Evolutionary conservation across 2,113 vertebrate species (phyloP), one percentile per base, ranked within the genome.

Genomic region (Galemys pyrenaicus): DNA sequence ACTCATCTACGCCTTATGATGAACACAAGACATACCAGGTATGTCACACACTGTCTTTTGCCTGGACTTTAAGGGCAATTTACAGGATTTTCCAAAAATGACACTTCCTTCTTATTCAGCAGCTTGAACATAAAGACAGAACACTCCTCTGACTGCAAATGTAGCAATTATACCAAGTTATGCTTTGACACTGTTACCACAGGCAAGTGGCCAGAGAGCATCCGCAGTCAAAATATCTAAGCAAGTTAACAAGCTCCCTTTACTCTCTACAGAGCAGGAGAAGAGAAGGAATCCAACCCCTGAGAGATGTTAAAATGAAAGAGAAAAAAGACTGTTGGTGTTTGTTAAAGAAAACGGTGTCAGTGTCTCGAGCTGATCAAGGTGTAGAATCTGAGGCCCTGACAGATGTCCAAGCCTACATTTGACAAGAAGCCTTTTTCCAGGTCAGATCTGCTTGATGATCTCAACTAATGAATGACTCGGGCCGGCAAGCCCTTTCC

Each of bases 91-190:
- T 98, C 98, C 98, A 98, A 98, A n/a, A 98, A 99, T 98, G 99
- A 99, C 98, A 98, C 98, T 98, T 99, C 98, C 98, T 98, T 99
- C 99, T 99, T 98, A 99, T 99, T 99, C 99, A 99, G 99, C 98
- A 98, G 98, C 98, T 98, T 98, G 98, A 98, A 98, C 98, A 98
- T 98, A 98, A 98, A 98, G 98, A 98, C 98, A 97, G 98, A 98
- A 98, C 98, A 98, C 99, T 99, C 99, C 98, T 98, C 98, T 99
- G 99, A 99, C 99, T 99, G 99, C 98, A 98, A 98, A 99, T 99
- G 99, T 98, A 99, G 99, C 99, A 99, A 99, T 99, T 99, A 99
- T 98, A 98, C 98, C 99, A 98, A 99, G 99, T 99, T 99, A 99
- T 98, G 98, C 99, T 99, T 99, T 99, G 99, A 99, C 99, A 99